These are phyloP conservation scores for Colistium nudipinnis DNA, from an alignment of 2,113 vertebrate genomes.

Conservation along the genomic window DNA sequence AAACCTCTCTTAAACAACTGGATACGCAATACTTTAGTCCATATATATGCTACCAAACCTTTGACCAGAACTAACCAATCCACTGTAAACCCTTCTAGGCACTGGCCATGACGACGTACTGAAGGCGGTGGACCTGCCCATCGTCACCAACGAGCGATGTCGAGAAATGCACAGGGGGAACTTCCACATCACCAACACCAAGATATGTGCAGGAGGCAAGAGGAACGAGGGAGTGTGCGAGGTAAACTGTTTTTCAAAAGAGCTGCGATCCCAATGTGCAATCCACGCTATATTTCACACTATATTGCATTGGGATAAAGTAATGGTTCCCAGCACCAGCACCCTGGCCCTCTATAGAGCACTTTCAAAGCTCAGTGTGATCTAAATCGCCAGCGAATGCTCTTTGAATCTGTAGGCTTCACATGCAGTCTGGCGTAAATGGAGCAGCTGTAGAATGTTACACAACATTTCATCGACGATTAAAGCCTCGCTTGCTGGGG, in stretches of 20 bases:
- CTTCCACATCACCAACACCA: slow-evolving; percentile 89
- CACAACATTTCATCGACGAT: slow-evolving; percentile 64
- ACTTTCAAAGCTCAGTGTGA: slow-evolving; percentile 55
- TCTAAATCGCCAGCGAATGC: slow-evolving; percentile 70
- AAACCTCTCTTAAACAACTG: background rate
- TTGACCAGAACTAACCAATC: background rate
- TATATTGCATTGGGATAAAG: slow-evolving; percentile 5
- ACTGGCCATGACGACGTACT: slow-evolving; percentile 88
- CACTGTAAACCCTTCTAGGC: slow-evolving; percentile 75
- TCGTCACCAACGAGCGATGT: slow-evolving; percentile 90
- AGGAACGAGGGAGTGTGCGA: slow-evolving; percentile 94
- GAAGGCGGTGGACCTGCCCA: slow-evolving; percentile 87
- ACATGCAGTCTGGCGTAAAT: slow-evolving; percentile 46
- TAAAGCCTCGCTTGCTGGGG: slow-evolving; percentile 47
- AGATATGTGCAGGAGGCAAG: slow-evolving; percentile 93
- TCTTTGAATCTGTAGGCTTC: slow-evolving; percentile 64
- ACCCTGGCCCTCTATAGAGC: slow-evolving; percentile 20
- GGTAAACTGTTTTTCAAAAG: slow-evolving; percentile 79
- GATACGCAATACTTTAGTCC: background rate
- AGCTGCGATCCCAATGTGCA: background rate
- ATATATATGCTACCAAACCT: slow-evolving; percentile 18
- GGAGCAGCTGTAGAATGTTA: slow-evolving; percentile 61
- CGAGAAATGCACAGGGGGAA: slow-evolving; percentile 89
- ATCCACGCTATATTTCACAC: background rate
- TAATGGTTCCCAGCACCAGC: slow-evolving; percentile 41